These are phyloP conservation scores for Meganola albula DNA, from an alignment of 2,888 invertebrate species.

Conservation along the genomic window DNA sequence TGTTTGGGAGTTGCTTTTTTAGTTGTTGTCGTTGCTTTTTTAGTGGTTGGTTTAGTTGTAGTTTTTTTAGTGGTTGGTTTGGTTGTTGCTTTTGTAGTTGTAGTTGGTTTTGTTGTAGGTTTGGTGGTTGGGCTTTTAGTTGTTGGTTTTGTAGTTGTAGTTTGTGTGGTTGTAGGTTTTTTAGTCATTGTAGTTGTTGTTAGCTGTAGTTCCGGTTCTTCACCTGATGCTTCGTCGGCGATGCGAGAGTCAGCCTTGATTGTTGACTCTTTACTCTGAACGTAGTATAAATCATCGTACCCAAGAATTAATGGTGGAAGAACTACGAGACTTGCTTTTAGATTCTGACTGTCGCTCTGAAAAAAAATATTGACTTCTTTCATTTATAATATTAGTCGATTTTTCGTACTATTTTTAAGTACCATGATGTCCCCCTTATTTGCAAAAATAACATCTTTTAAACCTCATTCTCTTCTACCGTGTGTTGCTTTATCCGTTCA, in stretches of 20 bases:
- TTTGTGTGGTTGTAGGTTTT: neutral
- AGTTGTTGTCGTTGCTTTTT: neutral
- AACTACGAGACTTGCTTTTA: constrained; percentile 49
- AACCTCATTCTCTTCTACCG: no score
- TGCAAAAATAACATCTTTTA: no score
- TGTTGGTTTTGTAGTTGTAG: neutral
- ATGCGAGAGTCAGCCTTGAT: no score
- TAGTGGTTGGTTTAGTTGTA: neutral
- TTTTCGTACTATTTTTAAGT: no score
- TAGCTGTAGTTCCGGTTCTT: neutral
- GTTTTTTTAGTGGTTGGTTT: neutral
- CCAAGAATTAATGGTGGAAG: constrained; percentile 57
- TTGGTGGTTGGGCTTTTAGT: neutral
- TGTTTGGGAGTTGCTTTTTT: neutral
- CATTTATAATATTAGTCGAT: no score
- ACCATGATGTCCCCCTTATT: no score
- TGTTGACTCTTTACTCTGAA: constrained; percentile 12
- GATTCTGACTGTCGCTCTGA: constrained; percentile 35
- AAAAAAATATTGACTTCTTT: no score
- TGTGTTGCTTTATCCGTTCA: no score
- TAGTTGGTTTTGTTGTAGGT: neutral
- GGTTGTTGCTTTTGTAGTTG: neutral
- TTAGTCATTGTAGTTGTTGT: neutral
- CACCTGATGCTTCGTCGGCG: neutral
- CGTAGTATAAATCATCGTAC: constrained; percentile 51